phyloP scores from a whole-genome alignment of 1,140 invertebrate genomes.

The Cheumatopsyche charites region DNA sequence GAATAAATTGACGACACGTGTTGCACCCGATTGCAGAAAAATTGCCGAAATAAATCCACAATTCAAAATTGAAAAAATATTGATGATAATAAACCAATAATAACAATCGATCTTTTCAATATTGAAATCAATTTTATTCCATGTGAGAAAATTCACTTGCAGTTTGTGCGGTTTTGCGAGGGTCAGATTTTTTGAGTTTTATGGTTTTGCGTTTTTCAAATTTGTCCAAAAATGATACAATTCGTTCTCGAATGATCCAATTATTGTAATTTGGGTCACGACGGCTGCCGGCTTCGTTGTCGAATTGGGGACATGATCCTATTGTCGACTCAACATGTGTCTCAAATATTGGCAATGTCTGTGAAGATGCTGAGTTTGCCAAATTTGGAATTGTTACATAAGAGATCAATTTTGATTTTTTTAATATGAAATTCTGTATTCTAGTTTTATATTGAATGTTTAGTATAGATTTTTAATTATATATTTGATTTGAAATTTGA shows the following conservation, averaged over 20 bases:
- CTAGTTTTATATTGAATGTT: no score
- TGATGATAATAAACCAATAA: no score
- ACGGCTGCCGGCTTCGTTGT: constrained; percentile 30
- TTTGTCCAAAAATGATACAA: not conserved
- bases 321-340: constrained; percentile 5
- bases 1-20: constrained; percentile 10
- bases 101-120: not conserved
- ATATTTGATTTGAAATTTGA: no score
- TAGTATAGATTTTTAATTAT: no score
- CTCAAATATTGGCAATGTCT: constrained; percentile 24
- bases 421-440: no score
- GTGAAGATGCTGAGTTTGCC: not conserved
- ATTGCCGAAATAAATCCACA: not conserved
- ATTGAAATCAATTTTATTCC: no score
- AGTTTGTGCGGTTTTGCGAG: not conserved
- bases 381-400: no score
- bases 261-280: constrained; percentile 29
- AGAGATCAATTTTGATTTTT: no score
- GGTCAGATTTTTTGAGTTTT: not conserved
- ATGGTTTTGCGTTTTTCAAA: no score
- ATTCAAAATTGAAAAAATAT: not conserved
- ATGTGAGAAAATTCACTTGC: no score
- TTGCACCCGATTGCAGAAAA: not conserved
- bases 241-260: constrained; percentile 17
- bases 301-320: constrained; percentile 30